phyloP scores from a whole-genome alignment of 2,797 vertebrate species.

The Ceryle rudis region DNA sequence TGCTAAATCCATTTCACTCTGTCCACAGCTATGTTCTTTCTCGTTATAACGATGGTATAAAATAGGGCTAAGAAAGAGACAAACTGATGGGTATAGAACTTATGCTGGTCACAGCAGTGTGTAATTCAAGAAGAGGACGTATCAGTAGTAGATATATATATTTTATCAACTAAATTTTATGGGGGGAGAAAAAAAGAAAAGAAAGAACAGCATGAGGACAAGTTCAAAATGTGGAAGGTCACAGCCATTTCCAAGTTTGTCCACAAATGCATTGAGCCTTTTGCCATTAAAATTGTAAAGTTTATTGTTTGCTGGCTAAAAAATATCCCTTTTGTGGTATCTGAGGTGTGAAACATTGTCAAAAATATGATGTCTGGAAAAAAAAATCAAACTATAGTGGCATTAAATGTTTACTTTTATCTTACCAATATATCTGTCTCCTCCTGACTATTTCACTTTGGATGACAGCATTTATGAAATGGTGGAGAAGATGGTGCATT shows the following conservation, averaged over 20 bases:
- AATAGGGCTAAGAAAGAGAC: neutral
- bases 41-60: constrained; percentile 27
- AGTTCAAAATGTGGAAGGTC: constrained; percentile 47
- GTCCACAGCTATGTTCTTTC: constrained; percentile 53
- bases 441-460: constrained; percentile 28
- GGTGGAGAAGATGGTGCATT: neutral
- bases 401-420: constrained; percentile 86
- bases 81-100: constrained; percentile 22
- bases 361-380: constrained; percentile 80
- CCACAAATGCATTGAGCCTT: constrained; percentile 66
- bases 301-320: constrained; percentile 77
- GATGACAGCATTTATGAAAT: neutral
- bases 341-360: constrained; percentile 82
- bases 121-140: constrained; percentile 2
- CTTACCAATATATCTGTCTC: constrained; percentile 67
- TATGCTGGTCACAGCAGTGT: neutral
- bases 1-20: constrained; percentile 74
- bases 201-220: constrained; percentile 40
- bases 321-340: constrained; percentile 79
- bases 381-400: constrained; percentile 78
- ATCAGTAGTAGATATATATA: constrained; percentile 30
- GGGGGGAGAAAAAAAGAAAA: neutral
- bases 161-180: constrained; percentile 61
- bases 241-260: constrained; percentile 51
- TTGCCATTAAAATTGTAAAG: constrained; percentile 78